Evolutionary conservation across 2,888 invertebrate genomes (phyloP), one percentile per base, ranked within the genome.

Genomic region (Meliscaeva auricollis): DNA sequence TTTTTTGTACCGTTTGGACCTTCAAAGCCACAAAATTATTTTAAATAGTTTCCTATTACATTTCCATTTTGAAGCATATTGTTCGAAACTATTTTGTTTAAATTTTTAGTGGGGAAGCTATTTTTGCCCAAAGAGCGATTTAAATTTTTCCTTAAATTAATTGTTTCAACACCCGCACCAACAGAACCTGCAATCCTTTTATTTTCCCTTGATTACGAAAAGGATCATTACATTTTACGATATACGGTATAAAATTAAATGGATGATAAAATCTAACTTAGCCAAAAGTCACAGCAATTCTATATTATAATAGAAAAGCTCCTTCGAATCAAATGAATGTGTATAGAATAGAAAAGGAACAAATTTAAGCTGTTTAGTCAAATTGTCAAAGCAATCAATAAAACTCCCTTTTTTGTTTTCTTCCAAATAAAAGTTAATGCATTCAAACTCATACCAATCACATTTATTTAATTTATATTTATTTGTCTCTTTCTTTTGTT

Each of bases 301-400:
- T 13, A 38, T 8, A 8, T 13, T 38, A 9, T 2, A 38, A 38
- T 13, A 38, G 38, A 38, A 13, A 9, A 8, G 35, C 7, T 35
- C 35, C 35, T 13, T 11, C 15, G 1, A 15, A 15, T 8, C 13
- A 13, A 58, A 17, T 13, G 3, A 58, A n/a, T 38, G 15, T 13
- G 6, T 4, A 32, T 30, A 44, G 46, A 35, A 56, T 20, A 9
- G 2, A 50, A 35, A 50, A 15, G 35, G 32, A 50, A 66, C 50
- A 66, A 50, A 66, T 66, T n/a, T 50, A 66, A 66, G 66, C 66
- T 22, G 35, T 66, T 58, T 66, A 50, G 20, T 17, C 35, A 50
- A 66, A 50, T 50, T 66, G 35, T 38, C 66, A 50, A 35, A 50
- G 4, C 35, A 66, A 66, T 50, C 66, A 35, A 66, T 50, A 46